phyloP scores from a whole-genome alignment of 2,888 invertebrate genomes.

The Drosophila multiciliata region DNA sequence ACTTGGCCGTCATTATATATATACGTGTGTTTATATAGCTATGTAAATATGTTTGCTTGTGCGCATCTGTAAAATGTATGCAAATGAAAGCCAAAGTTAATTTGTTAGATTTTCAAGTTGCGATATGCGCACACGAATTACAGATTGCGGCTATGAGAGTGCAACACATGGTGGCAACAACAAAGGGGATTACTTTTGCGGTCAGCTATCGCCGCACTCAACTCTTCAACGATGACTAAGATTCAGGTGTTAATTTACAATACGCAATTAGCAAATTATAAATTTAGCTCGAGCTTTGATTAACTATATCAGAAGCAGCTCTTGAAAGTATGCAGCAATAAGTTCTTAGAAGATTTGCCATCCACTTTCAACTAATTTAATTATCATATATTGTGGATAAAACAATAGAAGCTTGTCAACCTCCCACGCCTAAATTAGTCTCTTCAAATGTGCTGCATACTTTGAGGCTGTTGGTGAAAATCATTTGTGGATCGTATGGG shows the following conservation, averaged over 20 bases:
- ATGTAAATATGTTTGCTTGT: slow-evolving; percentile 13
- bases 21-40: slow-evolving; percentile 4
- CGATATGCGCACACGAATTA: slow-evolving; percentile 37
- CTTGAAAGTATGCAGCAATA: slow-evolving; percentile 9
- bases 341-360: background rate
- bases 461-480: slow-evolving; percentile 22
- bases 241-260: slow-evolving; percentile 12
- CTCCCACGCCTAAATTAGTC: background rate
- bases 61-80: slow-evolving; percentile 62
- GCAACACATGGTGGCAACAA: slow-evolving; percentile 32
- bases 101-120: slow-evolving; percentile 75
- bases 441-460: slow-evolving; percentile 27
- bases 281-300: background rate
- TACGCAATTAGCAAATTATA: background rate
- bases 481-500: background rate
- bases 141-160: slow-evolving; percentile 30
- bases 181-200: slow-evolving; percentile 37
- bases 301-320: background rate
- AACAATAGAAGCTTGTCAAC: slow-evolving; percentile 1
- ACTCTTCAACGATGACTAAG: slow-evolving; percentile 11
- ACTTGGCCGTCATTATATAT: slow-evolving; percentile 27
- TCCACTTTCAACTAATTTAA: slow-evolving; percentile 1
- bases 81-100: slow-evolving; percentile 79
- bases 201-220: slow-evolving; percentile 37
- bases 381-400: background rate